Base-by-base conservation (phyloP, 1,140 invertebrate species). In the Atta colombica region DNA sequence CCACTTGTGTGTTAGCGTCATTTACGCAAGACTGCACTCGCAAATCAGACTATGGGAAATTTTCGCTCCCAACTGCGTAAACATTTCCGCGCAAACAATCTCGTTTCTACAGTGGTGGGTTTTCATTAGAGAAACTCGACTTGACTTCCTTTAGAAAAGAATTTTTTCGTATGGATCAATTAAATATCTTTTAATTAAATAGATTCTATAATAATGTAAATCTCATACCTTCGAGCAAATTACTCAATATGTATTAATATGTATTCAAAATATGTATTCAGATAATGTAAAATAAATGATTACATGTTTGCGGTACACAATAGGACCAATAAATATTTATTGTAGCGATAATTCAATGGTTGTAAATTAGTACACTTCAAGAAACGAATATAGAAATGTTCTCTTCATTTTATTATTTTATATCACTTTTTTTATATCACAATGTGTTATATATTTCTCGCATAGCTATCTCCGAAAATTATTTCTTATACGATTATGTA, bases 31-130 rank as follows among this genome's bases (percentile, higher is more conserved):
- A 80, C 49, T 53, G 86, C 66, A 61, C 35, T 77, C 71, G 77
- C 71, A 87, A 87, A 88, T 88, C 87, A 88, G 66, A 85, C 61
- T 85, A 69, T 61, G 31, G 49, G 71, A 89, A 89, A 81, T 89
- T 77, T 88, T 61, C 80, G 49, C 12, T 35, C 21, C 49, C n/a
- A 66, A 68, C 65, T 53, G 28, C 68, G 65, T 66, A 85, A 85
- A 89, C 69, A 53, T 65, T 45, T 45, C 10, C 35, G 45, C 53
- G n/a, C 55, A 58, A 66, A 71, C 49, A 81, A 16, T 35, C 28
- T 35, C 65, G 65, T 31, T 69, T 49, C 25, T 58, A 18, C 18
- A 12, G 53, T 39, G 25, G 14, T 45, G 7, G 12, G 25, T 82
- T 74, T 25, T 3, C 39, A 63, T 1, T n/a, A 58, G 35, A 49